Evolutionary conservation across 2,797 vertebrate species (phyloP).

Genomic region (Pteropus rufus): DNA sequence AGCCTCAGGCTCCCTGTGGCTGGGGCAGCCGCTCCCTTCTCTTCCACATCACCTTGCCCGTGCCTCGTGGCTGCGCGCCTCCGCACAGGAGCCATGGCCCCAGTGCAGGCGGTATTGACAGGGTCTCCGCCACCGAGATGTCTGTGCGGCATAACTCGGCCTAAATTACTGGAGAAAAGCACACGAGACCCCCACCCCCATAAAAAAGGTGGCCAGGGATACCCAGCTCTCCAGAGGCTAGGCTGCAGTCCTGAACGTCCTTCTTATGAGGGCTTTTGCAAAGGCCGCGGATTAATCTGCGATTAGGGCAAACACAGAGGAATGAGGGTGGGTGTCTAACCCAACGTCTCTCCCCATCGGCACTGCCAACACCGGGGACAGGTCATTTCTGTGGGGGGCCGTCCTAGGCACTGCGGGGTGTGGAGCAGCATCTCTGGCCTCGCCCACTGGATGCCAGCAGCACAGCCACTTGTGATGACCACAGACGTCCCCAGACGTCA

Average conservation of each 20-base stretch:
- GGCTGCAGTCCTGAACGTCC: fast-evolving
- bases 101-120: fast-evolving
- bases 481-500: neutral
- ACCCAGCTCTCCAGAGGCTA: fast-evolving
- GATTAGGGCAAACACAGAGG: neutral
- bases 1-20: neutral
- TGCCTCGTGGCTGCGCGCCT: fast-evolving
- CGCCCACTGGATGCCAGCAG: neutral
- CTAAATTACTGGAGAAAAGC: neutral
- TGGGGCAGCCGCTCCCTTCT: neutral
- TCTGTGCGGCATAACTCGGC: no score
- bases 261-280: no score
- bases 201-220: neutral
- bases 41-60: neutral
- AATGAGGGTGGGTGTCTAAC: neutral
- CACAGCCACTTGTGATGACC: neutral
- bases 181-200: no score
- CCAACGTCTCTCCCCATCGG: neutral
- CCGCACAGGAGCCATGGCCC: fast-evolving
- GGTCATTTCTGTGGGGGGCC: fast-evolving
- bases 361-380: neutral
- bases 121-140: neutral
- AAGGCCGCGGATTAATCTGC: neutral
- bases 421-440: neutral
- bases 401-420: neutral